Percentiles rank a stretch among this genome's conserved stretches.
phyloP scores from a whole-genome alignment of 2,888 invertebrate genomes.

The Acanthosepion pharaonis region DNA sequence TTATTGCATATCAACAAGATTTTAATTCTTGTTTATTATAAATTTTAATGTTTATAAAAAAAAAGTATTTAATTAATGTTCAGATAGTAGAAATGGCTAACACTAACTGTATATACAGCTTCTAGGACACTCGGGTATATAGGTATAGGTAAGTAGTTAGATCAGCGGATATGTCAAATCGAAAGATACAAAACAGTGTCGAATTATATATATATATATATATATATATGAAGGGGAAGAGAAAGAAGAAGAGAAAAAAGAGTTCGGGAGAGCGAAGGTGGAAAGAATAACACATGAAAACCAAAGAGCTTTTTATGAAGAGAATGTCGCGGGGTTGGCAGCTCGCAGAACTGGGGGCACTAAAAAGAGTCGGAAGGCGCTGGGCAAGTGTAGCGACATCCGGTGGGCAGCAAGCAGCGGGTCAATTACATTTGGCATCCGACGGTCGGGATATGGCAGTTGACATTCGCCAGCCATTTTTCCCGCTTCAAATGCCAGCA shows the following conservation, averaged over 20 bases:
- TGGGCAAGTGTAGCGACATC: constrained; percentile 20
- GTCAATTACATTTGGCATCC: constrained; percentile 4
- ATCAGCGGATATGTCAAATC: too few relatives aligned
- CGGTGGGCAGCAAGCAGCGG: constrained; percentile 22
- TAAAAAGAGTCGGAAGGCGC: constrained; percentile 33
- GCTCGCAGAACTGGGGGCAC: background rate
- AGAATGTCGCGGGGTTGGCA: constrained; percentile 33
- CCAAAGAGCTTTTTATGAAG: background rate
- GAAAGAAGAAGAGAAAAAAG: background rate
- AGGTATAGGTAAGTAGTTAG: background rate
- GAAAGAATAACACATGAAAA: background rate
- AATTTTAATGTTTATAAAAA: too few relatives aligned
- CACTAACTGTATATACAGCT: too few relatives aligned
- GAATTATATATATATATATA: too few relatives aligned
- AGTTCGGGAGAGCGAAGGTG: background rate
- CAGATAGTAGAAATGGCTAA: too few relatives aligned
- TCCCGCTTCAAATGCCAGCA: background rate
- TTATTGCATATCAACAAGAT: too few relatives aligned
- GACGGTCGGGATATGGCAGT: constrained; percentile 10
- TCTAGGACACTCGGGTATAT: background rate
- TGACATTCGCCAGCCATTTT: constrained; percentile 33
- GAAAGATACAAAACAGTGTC: too few relatives aligned
- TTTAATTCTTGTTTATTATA: too few relatives aligned
- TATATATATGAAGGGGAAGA: too few relatives aligned
- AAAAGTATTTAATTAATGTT: too few relatives aligned